phyloP scores from a whole-genome alignment of 2,797 vertebrate genomes.

The Alectoris magna region DNA sequence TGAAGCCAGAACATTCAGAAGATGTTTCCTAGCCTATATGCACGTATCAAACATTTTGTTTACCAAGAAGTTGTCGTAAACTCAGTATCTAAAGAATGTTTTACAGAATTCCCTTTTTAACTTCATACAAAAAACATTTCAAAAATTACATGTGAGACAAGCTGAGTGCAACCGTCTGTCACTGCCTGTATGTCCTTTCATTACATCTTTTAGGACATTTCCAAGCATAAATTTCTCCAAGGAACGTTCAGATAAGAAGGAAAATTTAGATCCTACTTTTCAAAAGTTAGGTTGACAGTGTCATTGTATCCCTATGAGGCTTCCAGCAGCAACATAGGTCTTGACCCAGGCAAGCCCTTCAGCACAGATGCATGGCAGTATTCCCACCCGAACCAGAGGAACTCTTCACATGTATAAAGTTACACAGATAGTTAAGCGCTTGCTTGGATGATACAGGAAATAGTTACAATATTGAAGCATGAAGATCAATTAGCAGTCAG shows the following conservation, averaged over 20 bases:
- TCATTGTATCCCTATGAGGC: background rate
- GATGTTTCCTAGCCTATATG: no score
- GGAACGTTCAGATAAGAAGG: background rate
- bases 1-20: background rate
- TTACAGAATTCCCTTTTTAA: background rate
- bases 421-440: constrained; percentile 14
- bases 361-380: background rate
- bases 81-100: background rate
- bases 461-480: background rate
- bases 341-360: constrained; percentile 41
- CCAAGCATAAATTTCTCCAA: background rate
- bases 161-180: background rate
- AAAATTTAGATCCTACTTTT: constrained; percentile 13
- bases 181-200: background rate
- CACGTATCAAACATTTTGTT: background rate
- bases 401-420: constrained; percentile 19
- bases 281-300: constrained; percentile 15
- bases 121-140: background rate
- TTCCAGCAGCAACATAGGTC: background rate
- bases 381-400: background rate
- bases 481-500: background rate
- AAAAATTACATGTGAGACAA: background rate
- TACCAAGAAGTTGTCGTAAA: background rate
- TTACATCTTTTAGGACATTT: background rate
- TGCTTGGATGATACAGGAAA: constrained; percentile 28